Evolutionary conservation across 2,113 vertebrate species (phyloP).

Genomic region (Calonectris borealis): DNA sequence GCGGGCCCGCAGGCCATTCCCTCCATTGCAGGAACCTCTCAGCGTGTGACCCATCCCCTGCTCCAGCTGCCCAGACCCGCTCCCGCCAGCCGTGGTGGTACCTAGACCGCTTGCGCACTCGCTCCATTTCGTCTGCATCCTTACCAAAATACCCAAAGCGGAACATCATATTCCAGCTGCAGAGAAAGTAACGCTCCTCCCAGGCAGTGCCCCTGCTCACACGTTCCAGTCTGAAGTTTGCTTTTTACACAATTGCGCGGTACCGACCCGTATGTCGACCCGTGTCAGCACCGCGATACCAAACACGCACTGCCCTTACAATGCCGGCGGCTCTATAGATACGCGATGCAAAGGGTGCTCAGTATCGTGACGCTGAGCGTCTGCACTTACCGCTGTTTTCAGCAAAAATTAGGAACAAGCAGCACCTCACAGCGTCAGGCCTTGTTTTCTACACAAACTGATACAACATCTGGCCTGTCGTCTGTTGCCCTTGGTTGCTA

Average conservation of each 20-base stretch:
- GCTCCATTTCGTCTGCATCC: accelerated
- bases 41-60: accelerated
- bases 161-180: background rate
- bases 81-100: accelerated
- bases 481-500: background rate
- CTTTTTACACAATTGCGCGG: accelerated
- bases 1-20: background rate
- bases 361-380: accelerated
- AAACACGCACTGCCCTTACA: accelerated
- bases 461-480: background rate
- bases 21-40: accelerated
- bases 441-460: background rate
- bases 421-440: background rate
- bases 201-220: accelerated
- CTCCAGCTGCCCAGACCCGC: background rate
- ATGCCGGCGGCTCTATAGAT: accelerated
- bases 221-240: background rate
- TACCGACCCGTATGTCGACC: accelerated
- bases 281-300: accelerated
- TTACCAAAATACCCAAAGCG: accelerated
- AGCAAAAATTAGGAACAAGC: background rate
- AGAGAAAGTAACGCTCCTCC: accelerated
- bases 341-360: background rate
- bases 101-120: accelerated
- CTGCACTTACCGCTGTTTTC: background rate